A percentile compares a stretch with the other conserved stretches of the same genome.
Conservation (phyloP, 2,797 vertebrate species). For the Enteromius treurensis region DNA sequence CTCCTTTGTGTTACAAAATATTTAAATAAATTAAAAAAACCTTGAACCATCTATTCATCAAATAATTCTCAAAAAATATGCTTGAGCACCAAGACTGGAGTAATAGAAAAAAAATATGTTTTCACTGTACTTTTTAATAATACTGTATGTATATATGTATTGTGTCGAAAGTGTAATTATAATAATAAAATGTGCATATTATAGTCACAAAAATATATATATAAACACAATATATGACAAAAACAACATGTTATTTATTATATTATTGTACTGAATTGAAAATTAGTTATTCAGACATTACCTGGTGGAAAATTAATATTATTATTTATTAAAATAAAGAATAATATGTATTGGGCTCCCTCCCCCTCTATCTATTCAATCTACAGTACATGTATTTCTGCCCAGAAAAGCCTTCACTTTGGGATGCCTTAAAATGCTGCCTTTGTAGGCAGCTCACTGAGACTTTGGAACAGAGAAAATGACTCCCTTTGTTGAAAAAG, state of each 20-base stretch:
- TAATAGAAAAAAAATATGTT: neutral
- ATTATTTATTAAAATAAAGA: neutral
- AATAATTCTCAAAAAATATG: neutral
- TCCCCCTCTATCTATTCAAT: neutral
- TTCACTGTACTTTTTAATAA: neutral
- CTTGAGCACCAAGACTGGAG: neutral
- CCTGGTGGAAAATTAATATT: neutral
- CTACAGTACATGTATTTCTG: neutral
- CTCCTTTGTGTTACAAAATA: neutral
- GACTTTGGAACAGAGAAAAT: slow-evolving; percentile 11
- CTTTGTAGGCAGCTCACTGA: neutral
- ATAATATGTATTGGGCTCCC: neutral
- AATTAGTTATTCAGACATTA: neutral
- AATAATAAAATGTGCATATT: neutral
- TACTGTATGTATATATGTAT: neutral
- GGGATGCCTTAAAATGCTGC: neutral
- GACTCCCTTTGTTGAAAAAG: slow-evolving; percentile 16
- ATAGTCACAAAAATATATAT: neutral
- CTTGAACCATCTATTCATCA: neutral
- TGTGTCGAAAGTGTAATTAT: neutral
- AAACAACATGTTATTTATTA: neutral
- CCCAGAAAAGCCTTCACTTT: neutral
- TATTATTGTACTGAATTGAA: neutral
- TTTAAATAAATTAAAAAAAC: neutral
- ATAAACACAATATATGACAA: neutral